A percentile compares a stretch with the other conserved stretches of the same genome.
phyloP scores from a whole-genome alignment of 2,797 vertebrate genomes.

The Sciurus carolinensis region DNA sequence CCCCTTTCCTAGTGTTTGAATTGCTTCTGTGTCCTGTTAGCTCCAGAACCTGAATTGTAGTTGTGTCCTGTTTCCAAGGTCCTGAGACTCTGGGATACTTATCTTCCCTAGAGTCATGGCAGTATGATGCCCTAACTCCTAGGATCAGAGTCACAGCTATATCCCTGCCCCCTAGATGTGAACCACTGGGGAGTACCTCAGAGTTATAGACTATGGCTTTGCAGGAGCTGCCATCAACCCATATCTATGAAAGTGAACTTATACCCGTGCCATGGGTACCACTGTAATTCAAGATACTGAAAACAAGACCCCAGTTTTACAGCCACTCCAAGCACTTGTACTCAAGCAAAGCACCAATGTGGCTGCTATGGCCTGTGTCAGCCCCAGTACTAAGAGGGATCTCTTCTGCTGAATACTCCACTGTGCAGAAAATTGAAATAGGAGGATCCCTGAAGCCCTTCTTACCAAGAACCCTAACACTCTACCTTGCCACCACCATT shows the following conservation, averaged over 20 bases:
- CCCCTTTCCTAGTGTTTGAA: not conserved
- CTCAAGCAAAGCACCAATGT: not conserved
- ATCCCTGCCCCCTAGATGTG: not conserved
- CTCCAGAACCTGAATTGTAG: not conserved
- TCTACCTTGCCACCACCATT: not conserved
- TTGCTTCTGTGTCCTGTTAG: too few relatives aligned
- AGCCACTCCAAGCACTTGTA: too few relatives aligned
- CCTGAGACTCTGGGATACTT: not conserved
- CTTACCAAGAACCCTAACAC: not conserved
- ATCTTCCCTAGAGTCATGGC: not conserved
- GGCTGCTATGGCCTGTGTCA: not conserved
- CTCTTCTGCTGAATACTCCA: too few relatives aligned
- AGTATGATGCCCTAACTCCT: not conserved
- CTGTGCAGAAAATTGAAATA: not conserved
- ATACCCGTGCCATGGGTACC: not conserved
- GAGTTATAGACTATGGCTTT: not conserved
- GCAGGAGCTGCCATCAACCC: not conserved
- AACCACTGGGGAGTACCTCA: not conserved
- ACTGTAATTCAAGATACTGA: not conserved
- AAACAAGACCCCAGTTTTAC: too few relatives aligned
- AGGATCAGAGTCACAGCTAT: not conserved
- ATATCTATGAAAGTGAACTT: not conserved
- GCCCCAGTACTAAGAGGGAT: not conserved
- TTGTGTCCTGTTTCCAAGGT: not conserved
- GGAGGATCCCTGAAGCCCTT: not conserved